Conservation (phyloP, 2,888 invertebrate species). For the Ryuthela nishihirai region DNA sequence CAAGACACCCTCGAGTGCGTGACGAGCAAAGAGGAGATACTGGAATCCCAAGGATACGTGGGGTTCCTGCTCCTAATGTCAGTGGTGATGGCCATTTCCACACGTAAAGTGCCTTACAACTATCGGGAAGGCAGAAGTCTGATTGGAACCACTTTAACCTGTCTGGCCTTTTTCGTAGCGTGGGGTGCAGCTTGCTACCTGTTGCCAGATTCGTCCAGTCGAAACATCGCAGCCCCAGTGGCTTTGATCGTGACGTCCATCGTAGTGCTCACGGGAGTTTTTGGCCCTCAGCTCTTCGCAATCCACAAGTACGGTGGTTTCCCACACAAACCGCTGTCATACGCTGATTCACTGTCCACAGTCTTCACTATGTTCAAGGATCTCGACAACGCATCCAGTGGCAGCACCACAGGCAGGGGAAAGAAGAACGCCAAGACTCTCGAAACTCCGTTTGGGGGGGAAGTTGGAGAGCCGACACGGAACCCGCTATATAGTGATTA, state of each 20-base stretch:
- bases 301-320: slow-evolving; percentile 37
- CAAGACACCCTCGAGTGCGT: slow-evolving; percentile 11
- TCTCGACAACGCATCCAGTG: slow-evolving; percentile 20
- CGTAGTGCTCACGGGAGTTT: slow-evolving; percentile 29
- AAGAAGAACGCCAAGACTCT: slow-evolving; percentile 31
- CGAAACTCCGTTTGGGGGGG: slow-evolving; percentile 15
- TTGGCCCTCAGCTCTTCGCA: slow-evolving; percentile 32
- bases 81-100: slow-evolving; percentile 10
- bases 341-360: slow-evolving; percentile 41
- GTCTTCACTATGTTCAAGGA: slow-evolving; percentile 41
- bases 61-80: slow-evolving; percentile 15
- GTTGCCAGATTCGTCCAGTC: slow-evolving; percentile 9
- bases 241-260: slow-evolving; percentile 27
- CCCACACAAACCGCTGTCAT: slow-evolving; percentile 33
- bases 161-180: slow-evolving; percentile 17
- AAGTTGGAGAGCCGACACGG: slow-evolving; percentile 20
- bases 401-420: slow-evolving; percentile 26
- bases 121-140: slow-evolving; percentile 27
- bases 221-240: slow-evolving; percentile 31
- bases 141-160: slow-evolving; percentile 20
- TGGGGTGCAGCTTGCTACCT: slow-evolving; percentile 30
- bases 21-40: slow-evolving; percentile 11
- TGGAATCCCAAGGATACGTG: slow-evolving; percentile 25
- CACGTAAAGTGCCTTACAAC: slow-evolving; percentile 19
- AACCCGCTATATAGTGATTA: slow-evolving; percentile 33